Evolutionary conservation across 2,888 invertebrate species (phyloP), one percentile per base, ranked within the genome.

Genomic region (Ryuthela nishihirai): DNA sequence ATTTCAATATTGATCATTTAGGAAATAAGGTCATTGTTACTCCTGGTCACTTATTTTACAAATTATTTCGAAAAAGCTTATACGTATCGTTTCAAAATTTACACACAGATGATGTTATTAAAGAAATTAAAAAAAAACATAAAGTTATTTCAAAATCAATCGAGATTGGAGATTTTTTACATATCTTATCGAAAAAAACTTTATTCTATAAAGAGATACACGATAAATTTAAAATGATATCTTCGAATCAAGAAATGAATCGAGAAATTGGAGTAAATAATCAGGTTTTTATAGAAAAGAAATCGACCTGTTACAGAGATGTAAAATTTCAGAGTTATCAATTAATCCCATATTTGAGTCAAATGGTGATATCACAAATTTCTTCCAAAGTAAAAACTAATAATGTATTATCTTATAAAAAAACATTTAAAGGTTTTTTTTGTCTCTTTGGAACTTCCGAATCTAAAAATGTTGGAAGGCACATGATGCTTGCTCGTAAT

Each of bases 1-100:
- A 25, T n/a, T 45, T 53, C 32, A 20, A 53, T 15, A 53, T 53
- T 40, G 53, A 53, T 53, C 35, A 45, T 26, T 32, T 53, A n/a
- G 53, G 38, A 32, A 53, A 53, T 40, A 44, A 44, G 40, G 20
- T 53, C 7, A 15, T 53, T 17, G 15, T 45, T 12, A 53, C 44
- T 32, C 44, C 53, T 3, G 53, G 53, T 24, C 45, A 45, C 40
- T 45, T 53, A 34, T 53, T 53, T 40, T 39, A 20, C 5, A 52
- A 52, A 38, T 38, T 52, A 38, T 52, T 52, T 23, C 26, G 9
- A 6, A 43, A 43, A 44, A 44, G 26, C 39, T 42, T 52, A 21
- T 52, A 52, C 17, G 25, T 43, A 15, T 44, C 52, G 2, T 15
- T 52, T 2, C 36, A 29, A 52, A 21, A n/a, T 9, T 20, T n/a